A percentile compares a stretch with the other conserved stretches of the same genome.
phyloP scores from a whole-genome alignment of 2,797 vertebrate species.

The Synaphobranchus kaupii region DNA sequence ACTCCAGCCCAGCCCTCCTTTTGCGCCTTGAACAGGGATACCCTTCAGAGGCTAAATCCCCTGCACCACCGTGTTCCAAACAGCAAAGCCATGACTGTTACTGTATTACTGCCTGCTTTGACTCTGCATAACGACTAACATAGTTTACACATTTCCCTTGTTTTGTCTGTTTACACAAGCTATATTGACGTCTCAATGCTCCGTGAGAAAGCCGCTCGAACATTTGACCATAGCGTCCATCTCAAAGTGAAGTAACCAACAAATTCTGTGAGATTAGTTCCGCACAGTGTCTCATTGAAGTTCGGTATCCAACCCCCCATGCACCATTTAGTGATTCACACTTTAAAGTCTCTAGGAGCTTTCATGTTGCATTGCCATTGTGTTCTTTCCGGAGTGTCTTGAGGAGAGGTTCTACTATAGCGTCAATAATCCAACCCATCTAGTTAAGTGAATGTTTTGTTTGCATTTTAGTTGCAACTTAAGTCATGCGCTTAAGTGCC shows the following conservation, averaged over 20 bases:
- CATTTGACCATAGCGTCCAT: not conserved
- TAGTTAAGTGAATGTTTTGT: too few species aligned
- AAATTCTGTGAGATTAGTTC: not conserved
- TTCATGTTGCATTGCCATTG: too few species aligned
- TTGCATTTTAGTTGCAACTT: too few species aligned
- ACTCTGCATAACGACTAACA: not conserved
- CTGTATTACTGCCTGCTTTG: not conserved
- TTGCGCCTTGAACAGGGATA: too few species aligned
- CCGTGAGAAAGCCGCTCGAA: not conserved
- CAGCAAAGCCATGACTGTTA: not conserved
- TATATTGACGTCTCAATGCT: not conserved
- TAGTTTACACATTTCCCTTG: not conserved
- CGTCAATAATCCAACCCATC: too few species aligned
- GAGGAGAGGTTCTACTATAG: too few species aligned
- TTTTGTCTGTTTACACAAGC: not conserved
- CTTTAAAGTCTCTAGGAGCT: not conserved
- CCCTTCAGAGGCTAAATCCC: not conserved
- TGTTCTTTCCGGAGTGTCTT: too few species aligned
- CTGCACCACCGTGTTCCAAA: not conserved
- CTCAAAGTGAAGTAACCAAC: not conserved
- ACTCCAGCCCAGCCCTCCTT: too few species aligned
- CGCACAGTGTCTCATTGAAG: not conserved
- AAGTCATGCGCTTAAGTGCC: too few species aligned
- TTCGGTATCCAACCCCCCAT: not conserved
- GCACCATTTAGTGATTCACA: not conserved